Percentiles rank a stretch among this genome's conserved stretches.
Conservation (phyloP, 2,797 vertebrate species). For the Anas acuta region DNA sequence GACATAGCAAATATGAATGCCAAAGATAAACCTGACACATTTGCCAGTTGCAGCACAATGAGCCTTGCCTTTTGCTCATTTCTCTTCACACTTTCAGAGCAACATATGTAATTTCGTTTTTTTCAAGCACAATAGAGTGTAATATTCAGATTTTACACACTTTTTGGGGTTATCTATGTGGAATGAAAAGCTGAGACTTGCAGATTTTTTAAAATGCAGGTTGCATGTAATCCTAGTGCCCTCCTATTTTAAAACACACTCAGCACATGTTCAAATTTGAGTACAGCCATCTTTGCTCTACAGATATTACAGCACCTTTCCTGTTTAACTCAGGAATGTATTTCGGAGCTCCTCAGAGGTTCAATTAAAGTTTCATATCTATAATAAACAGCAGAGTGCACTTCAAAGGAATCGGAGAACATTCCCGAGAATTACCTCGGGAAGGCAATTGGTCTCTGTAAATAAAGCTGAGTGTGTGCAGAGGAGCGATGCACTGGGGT, state of each 20-base stretch:
- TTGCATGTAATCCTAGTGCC: neutral
- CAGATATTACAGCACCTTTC: neutral
- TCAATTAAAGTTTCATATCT: constrained; percentile 29
- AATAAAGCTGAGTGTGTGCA: neutral
- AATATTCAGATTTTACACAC: neutral
- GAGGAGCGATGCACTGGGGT: neutral
- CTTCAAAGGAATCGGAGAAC: neutral
- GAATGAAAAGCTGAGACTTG: neutral
- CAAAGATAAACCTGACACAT: neutral
- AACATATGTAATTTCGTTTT: neutral
- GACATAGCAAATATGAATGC: neutral
- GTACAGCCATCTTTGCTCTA: neutral
- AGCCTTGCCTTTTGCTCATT: neutral
- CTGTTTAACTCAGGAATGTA: neutral
- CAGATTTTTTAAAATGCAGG: neutral
- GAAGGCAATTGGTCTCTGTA: neutral
- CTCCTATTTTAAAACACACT: neutral
- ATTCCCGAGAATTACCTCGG: neutral
- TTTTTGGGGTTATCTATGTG: neutral
- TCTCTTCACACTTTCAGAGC: neutral
- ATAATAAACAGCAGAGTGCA: constrained; percentile 22
- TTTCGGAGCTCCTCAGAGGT: neutral
- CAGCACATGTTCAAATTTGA: neutral
- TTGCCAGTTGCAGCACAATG: neutral
- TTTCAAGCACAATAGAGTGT: neutral